phyloP scores from a whole-genome alignment of 1,140 invertebrate species.

The Drosophila kepulauana region DNA sequence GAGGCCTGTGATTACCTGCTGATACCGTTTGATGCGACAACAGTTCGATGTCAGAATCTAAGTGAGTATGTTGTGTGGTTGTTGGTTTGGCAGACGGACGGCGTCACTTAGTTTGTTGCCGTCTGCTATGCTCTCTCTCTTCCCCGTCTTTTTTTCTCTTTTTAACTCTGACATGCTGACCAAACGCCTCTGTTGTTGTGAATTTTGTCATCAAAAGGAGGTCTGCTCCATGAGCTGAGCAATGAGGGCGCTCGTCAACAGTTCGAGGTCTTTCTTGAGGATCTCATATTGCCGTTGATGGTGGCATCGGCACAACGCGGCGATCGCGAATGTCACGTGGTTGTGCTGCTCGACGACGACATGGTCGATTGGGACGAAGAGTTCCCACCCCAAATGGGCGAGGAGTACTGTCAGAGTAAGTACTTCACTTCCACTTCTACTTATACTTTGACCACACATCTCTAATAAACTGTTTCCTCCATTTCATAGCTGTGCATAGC shows the following conservation, averaged over 20 bases:
- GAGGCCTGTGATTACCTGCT: constrained; percentile 99
- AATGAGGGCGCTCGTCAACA: constrained; percentile 99
- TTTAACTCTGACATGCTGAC: constrained; percentile 43
- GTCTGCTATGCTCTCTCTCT: constrained; percentile 46
- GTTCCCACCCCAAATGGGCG: constrained; percentile 99
- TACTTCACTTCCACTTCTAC: background rate
- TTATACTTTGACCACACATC: constrained; percentile 9
- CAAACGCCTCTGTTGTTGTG: constrained; percentile 43
- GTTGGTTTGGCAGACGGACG: constrained; percentile 24
- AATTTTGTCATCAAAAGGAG: constrained; percentile 88
- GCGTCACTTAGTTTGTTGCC: constrained; percentile 69
- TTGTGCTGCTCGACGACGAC: constrained; percentile 97
- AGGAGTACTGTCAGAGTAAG: constrained; percentile 98
- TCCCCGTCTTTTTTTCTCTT: constrained; percentile 33
- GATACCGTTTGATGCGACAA: constrained; percentile 98
- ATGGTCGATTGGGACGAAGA: constrained; percentile 99
- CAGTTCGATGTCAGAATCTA: constrained; percentile 97
- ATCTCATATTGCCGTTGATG: constrained; percentile 98
- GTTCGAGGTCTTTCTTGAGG: constrained; percentile 98
- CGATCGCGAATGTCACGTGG: constrained; percentile 96
- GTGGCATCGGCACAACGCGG: constrained; percentile 96
- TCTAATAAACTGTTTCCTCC: too few relatives aligned
- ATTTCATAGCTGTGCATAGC: constrained; percentile 91
- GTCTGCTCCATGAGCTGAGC: constrained; percentile 98
- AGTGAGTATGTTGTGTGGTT: constrained; percentile 87